phyloP scores from a whole-genome alignment of 2,888 invertebrate species.

The Drosophila fungiperda region DNA sequence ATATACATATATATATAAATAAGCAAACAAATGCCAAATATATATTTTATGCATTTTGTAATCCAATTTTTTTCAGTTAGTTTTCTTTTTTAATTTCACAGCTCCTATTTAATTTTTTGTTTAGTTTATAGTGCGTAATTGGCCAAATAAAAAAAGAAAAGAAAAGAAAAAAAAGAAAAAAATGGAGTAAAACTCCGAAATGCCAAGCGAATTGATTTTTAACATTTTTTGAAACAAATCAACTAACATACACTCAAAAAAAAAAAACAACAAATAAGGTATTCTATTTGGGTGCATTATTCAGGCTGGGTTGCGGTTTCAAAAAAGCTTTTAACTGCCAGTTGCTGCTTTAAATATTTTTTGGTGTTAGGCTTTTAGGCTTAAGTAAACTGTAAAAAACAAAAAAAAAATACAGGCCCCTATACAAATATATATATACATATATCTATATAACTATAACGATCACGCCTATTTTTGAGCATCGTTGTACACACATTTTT shows the following conservation, averaged over 20 bases:
- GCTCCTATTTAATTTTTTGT: conserved; percentile 49
- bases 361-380: conserved; percentile 59
- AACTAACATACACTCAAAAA: conserved; percentile 47
- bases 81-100: conserved; percentile 38
- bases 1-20: conserved; percentile 1
- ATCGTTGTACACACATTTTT: conserved; percentile 83
- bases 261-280: neutral
- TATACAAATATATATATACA: neutral
- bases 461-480: conserved; percentile 85
- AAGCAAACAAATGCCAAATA: conserved; percentile 12
- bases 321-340: conserved; percentile 53
- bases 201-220: conserved; percentile 79
- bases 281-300: conserved; percentile 12
- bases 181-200: conserved; percentile 6
- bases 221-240: conserved; percentile 80
- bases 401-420: conserved; percentile 15
- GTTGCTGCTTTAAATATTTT: conserved; percentile 48
- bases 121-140: conserved; percentile 81
- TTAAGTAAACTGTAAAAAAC: conserved; percentile 53
- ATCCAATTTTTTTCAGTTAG: conserved; percentile 25
- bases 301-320: conserved; percentile 41
- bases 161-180: conserved; percentile 13
- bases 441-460: conserved; percentile 48
- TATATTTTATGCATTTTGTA: conserved; percentile 24
- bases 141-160: conserved; percentile 38